Percentiles rank a stretch among this genome's conserved stretches.
Evolutionary conservation across 2,797 vertebrate genomes (phyloP).

Genomic region (Syngnathus acus): DNA sequence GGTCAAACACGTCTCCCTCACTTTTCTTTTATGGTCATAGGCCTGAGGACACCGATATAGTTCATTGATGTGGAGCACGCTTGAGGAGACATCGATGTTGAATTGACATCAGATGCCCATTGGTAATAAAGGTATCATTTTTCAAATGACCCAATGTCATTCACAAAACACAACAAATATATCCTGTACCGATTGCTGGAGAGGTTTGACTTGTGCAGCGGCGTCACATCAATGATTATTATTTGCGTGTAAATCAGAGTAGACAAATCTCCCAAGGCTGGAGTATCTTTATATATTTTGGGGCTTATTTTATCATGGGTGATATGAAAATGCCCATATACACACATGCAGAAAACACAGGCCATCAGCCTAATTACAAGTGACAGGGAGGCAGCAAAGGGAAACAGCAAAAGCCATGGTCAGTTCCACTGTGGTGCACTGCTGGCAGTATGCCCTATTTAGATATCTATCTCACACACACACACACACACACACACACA

Average conservation of each 20-base stretch:
- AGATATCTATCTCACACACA: slow-evolving; percentile 35
- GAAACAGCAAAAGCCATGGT: slow-evolving; percentile 44
- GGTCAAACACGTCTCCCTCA: too few relatives aligned
- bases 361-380: slow-evolving; percentile 61
- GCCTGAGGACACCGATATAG: too few relatives aligned
- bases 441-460: slow-evolving; percentile 53
- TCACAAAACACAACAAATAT: slow-evolving; percentile 13
- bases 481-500: slow-evolving; percentile 19
- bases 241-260: slow-evolving; percentile 20
- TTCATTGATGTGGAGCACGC: too few relatives aligned
- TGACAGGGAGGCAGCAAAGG: slow-evolving; percentile 50
- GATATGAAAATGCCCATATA: not conserved
- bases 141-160: slow-evolving; percentile 32
- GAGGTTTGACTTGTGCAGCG: slow-evolving; percentile 43
- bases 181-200: slow-evolving; percentile 47
- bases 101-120: too few relatives aligned
- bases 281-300: slow-evolving; percentile 29
- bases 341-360: slow-evolving; percentile 22
- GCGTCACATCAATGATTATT: slow-evolving; percentile 42
- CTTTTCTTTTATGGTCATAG: too few relatives aligned
- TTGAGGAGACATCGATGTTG: too few relatives aligned
- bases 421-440: slow-evolving; percentile 54
- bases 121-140: slow-evolving; percentile 31
- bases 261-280: slow-evolving; percentile 28
- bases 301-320: slow-evolving; percentile 14